phyloP scores from a whole-genome alignment of 2,797 vertebrate genomes.

The Takifugu ocellatus region DNA sequence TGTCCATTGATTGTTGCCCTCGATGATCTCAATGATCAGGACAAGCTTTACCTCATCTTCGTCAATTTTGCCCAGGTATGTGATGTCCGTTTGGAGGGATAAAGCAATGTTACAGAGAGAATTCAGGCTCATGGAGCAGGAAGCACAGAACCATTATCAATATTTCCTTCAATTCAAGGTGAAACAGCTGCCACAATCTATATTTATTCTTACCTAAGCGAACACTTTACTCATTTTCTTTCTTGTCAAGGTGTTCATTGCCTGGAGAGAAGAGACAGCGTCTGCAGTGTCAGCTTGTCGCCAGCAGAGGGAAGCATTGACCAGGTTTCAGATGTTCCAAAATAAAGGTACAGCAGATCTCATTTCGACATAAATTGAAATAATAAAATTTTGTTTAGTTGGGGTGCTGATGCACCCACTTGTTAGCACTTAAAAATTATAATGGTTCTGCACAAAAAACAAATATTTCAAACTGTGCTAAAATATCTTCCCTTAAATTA shows the following conservation, averaged over 20 bases:
- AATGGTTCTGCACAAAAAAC: too few species aligned
- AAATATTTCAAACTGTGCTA: neutral
- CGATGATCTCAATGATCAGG: neutral
- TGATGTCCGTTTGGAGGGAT: slow-evolving; percentile 75
- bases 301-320: slow-evolving; percentile 69
- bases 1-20: neutral
- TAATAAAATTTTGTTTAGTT: neutral
- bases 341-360: slow-evolving; percentile 65
- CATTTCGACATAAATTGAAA: too few species aligned
- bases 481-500: neutral
- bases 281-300: slow-evolving; percentile 44
- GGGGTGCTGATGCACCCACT: too few species aligned
- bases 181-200: slow-evolving; percentile 1
- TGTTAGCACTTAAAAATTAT: too few species aligned
- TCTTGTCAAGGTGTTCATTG: slow-evolving; percentile 64
- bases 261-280: slow-evolving; percentile 72
- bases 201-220: neutral
- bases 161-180: slow-evolving; percentile 79
- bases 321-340: slow-evolving; percentile 61
- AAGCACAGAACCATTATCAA: slow-evolving; percentile 72
- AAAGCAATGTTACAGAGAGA: slow-evolving; percentile 49
- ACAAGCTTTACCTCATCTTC: neutral
- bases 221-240: neutral
- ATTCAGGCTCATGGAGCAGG: slow-evolving; percentile 46
- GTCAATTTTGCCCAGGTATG: slow-evolving; percentile 56